phyloP scores from a whole-genome alignment of 2,113 vertebrate species.

The Narcine bancroftii region DNA sequence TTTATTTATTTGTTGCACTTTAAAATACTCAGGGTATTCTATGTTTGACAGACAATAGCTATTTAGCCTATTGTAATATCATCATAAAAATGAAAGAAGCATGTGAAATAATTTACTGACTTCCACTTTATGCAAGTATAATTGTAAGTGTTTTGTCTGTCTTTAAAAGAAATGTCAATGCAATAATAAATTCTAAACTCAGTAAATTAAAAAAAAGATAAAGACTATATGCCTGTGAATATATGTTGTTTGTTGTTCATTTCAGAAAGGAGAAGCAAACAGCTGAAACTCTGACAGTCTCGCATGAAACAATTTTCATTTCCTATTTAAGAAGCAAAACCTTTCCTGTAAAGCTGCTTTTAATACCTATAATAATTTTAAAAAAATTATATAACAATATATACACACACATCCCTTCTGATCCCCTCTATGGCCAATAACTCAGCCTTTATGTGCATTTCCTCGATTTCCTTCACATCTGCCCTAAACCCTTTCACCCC shows the following conservation, averaged over 20 bases:
- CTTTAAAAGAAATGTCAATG: constrained; percentile 21
- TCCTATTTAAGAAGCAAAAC: neutral
- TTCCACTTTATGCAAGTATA: constrained; percentile 25
- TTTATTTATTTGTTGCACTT: constrained; percentile 58
- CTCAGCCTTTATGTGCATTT: too few relatives aligned
- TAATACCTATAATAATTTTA: neutral
- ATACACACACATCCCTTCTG: too few relatives aligned
- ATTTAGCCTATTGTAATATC: constrained; percentile 20
- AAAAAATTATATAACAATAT: too few relatives aligned
- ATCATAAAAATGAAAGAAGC: constrained; percentile 24
- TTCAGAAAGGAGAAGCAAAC: neutral
- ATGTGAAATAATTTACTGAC: constrained; percentile 21
- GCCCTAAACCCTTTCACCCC: too few relatives aligned
- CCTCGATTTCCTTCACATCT: too few relatives aligned
- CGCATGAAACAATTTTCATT: neutral
- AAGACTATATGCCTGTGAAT: constrained; percentile 13
- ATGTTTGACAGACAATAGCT: constrained; percentile 55
- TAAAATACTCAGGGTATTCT: constrained; percentile 66
- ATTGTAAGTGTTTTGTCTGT: constrained; percentile 23
- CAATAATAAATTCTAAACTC: constrained; percentile 8
- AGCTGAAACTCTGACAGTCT: neutral
- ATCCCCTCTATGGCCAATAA: too few relatives aligned
- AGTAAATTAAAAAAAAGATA: constrained; percentile 33
- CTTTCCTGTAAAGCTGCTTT: neutral
- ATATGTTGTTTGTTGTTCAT: neutral